These are phyloP conservation scores for Xenopus laevis DNA, from an alignment of 2,113 vertebrate genomes.

Conservation along the genomic window DNA sequence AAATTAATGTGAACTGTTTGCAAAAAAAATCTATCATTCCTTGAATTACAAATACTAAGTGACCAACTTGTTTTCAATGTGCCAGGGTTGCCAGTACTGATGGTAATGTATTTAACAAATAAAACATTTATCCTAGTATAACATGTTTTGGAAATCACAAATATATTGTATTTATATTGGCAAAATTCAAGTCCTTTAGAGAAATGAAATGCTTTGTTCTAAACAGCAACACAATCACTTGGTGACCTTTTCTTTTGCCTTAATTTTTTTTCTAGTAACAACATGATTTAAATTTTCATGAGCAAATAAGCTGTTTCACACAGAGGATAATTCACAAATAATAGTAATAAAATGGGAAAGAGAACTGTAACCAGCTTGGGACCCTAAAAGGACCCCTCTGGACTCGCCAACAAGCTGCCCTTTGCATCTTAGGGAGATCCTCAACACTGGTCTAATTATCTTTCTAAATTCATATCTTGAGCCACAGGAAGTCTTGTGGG, in stretches of 20 bases:
- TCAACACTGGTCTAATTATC: constrained; percentile 74
- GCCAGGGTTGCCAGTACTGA: background rate
- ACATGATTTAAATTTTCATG: constrained; percentile 73
- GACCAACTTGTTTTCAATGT: background rate
- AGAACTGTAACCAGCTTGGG: constrained; percentile 57
- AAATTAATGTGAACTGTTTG: too few relatives aligned
- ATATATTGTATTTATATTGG: constrained; percentile 17
- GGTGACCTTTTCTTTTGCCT: constrained; percentile 33
- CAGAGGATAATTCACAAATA: constrained; percentile 45
- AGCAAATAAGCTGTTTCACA: constrained; percentile 67
- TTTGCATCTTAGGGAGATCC: constrained; percentile 61
- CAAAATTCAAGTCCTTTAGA: constrained; percentile 15
- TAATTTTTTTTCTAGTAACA: constrained; percentile 54
- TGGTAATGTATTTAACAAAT: constrained; percentile 18
- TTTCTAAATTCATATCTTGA: constrained; percentile 82
- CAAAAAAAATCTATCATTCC: too few relatives aligned
- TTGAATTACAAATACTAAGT: background rate
- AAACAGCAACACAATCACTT: constrained; percentile 30
- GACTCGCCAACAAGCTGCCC: constrained; percentile 56
- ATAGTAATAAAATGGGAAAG: constrained; percentile 50
- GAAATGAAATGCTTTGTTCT: constrained; percentile 30
- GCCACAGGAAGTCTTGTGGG: constrained; percentile 67
- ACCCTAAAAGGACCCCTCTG: constrained; percentile 66
- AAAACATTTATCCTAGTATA: constrained; percentile 27
- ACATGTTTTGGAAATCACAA: background rate